Percentiles rank a stretch among this genome's conserved stretches.
These are phyloP conservation scores for Tolmerus cingulatus DNA, from an alignment of 2,888 invertebrate species.

Conservation along the genomic window DNA sequence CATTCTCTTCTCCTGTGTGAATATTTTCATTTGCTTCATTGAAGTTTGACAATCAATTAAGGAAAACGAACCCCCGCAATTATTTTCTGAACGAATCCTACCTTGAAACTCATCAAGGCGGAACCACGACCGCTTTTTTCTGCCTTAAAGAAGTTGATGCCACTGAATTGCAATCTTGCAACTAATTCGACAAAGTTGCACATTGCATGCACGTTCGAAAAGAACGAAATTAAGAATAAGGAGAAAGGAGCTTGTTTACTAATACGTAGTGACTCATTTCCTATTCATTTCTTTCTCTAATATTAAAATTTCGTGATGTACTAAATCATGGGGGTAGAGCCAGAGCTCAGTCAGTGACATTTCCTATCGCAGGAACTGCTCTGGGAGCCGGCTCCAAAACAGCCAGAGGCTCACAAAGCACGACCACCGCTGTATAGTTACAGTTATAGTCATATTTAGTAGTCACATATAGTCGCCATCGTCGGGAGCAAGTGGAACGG, in stretches of 20 bases:
- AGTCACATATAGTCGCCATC: neutral
- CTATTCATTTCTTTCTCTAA: neutral
- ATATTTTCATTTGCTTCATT: slow-evolving; percentile 4
- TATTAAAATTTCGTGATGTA: slow-evolving; percentile 5
- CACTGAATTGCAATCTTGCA: neutral
- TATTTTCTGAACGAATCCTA: neutral
- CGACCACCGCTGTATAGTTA: neutral
- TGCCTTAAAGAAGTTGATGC: neutral
- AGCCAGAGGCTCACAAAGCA: neutral
- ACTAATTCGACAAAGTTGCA: neutral
- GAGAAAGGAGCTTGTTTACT: neutral
- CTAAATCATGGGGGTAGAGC: neutral
- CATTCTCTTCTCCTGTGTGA: neutral
- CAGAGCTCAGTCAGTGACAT: neutral
- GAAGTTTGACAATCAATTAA: slow-evolving; percentile 16
- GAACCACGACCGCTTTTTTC: neutral
- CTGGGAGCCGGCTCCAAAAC: neutral
- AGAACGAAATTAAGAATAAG: neutral
- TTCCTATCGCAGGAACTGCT: neutral
- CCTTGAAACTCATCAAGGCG: neutral
- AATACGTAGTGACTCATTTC: neutral
- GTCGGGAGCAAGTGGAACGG: neutral
- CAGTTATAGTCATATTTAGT: neutral
- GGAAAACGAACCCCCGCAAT: neutral
- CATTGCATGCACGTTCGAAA: neutral